phyloP scores from a whole-genome alignment of 2,888 invertebrate species.

The Horisme vitalbata region DNA sequence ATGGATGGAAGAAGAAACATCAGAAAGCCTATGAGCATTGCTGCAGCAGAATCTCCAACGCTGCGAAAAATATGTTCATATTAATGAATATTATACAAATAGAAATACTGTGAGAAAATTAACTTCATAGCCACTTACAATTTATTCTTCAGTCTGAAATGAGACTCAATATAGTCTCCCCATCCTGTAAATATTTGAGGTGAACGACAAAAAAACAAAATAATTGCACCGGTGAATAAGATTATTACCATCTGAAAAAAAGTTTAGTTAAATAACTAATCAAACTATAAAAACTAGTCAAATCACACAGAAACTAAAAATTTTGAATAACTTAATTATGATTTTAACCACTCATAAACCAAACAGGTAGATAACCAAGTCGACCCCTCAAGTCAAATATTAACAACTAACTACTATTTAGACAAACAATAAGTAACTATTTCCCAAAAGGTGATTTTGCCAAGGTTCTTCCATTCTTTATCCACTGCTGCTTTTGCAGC shows the following conservation, averaged over 20 bases:
- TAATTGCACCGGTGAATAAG: constrained; percentile 49
- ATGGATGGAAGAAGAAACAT: constrained; percentile 59
- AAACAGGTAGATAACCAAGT: no score
- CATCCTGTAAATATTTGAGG: constrained; percentile 69
- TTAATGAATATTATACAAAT: no score
- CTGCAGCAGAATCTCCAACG: constrained; percentile 58
- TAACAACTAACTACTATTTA: no score
- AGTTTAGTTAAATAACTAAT: not conserved
- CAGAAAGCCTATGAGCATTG: constrained; percentile 44
- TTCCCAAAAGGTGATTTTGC: constrained; percentile 60
- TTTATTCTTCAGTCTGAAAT: constrained; percentile 43
- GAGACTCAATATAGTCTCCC: constrained; percentile 48
- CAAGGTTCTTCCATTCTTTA: constrained; percentile 49
- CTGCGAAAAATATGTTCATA: constrained; percentile 39
- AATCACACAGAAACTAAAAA: constrained; percentile 23
- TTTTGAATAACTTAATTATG: no score
- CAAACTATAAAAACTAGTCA: no score
- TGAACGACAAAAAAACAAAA: constrained; percentile 61
- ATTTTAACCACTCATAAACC: no score
- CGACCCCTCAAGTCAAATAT: no score
- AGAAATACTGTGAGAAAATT: no score
- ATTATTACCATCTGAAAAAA: constrained; percentile 59
- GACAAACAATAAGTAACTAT: constrained; percentile 44
- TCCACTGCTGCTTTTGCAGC: constrained; percentile 51
- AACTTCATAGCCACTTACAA: constrained; percentile 50